A percentile compares a stretch with the other conserved stretches of the same genome.
Conservation (phyloP, 2,797 vertebrate genomes). For the Gobio occitaniae region DNA sequence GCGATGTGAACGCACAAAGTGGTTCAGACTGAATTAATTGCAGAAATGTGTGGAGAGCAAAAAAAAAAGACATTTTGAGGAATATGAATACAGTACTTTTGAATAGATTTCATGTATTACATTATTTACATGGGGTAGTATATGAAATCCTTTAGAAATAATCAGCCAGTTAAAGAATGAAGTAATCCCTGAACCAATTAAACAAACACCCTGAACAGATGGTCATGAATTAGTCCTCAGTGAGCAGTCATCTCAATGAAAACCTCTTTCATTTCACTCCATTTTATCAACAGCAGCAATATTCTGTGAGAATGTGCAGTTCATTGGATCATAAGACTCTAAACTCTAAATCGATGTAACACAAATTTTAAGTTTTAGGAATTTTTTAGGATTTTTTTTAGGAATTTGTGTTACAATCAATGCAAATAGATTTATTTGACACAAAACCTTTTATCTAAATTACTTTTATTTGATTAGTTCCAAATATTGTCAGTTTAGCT, state of each 20-base stretch:
- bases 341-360: background rate
- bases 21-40: background rate
- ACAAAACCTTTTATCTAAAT: background rate
- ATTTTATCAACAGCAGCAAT: background rate
- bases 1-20: background rate
- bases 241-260: conserved; percentile 7
- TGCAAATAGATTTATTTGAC: background rate
- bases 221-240: conserved; percentile 18
- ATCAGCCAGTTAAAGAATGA: conserved; percentile 2
- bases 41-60: background rate
- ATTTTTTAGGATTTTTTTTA: background rate
- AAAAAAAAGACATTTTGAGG: background rate
- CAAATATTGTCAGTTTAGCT: background rate
- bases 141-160: background rate
- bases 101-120: background rate
- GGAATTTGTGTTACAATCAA: background rate
- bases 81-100: background rate
- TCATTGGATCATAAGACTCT: background rate
- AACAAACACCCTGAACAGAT: conserved; percentile 50
- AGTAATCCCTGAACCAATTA: conserved; percentile 45
- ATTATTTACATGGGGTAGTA: background rate
- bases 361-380: background rate
- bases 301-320: background rate
- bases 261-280: conserved; percentile 16
- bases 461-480: background rate